phyloP scores from a whole-genome alignment of 2,113 vertebrate species.

The Cygnus buccinator region DNA sequence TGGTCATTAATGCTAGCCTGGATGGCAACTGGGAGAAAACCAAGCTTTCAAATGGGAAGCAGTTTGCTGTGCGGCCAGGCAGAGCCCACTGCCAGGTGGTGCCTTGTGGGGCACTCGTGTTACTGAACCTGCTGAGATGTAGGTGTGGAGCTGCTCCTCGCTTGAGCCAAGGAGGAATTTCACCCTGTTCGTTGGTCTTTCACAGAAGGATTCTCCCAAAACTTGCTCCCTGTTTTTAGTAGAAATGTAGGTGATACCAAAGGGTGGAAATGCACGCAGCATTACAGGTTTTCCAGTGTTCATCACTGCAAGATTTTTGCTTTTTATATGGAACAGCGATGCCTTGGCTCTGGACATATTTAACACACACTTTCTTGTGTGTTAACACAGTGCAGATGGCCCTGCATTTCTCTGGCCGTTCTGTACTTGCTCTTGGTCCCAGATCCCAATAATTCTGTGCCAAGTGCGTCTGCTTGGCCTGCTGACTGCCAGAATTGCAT shows the following conservation, averaged over 20 bases:
- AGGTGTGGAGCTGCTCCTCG: neutral
- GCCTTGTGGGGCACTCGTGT: fast-evolving
- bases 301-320: neutral
- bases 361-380: neutral
- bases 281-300: neutral
- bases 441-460: neutral
- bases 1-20: neutral
- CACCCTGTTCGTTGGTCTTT: conserved; percentile 31
- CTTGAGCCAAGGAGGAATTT: neutral
- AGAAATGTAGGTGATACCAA: neutral
- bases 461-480: neutral
- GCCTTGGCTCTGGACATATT: neutral
- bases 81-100: fast-evolving
- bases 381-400: neutral
- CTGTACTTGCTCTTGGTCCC: conserved; percentile 19
- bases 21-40: neutral
- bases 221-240: neutral
- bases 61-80: neutral
- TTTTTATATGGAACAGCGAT: neutral
- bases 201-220: conserved; percentile 16
- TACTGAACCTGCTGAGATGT: neutral
- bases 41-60: fast-evolving
- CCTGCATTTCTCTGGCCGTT: neutral
- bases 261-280: neutral
- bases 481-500: neutral